Evolutionary conservation across 2,113 vertebrate genomes (phyloP).

Genomic region (Hystrix cristata): DNA sequence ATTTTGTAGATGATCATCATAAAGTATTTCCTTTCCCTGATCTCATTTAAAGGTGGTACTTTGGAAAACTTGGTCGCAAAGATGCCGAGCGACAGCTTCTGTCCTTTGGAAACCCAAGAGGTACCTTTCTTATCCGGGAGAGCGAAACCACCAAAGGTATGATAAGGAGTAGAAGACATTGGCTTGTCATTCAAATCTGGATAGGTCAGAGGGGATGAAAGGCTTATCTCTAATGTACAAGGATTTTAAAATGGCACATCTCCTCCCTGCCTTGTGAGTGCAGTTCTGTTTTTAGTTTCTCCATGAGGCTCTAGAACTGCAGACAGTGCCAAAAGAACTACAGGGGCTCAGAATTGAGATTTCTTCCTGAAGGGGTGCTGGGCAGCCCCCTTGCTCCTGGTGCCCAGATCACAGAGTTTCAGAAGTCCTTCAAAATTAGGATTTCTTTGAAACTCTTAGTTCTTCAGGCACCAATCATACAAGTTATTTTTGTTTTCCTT

Average conservation of each 20-base stretch:
- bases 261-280: not conserved
- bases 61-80: constrained; percentile 98
- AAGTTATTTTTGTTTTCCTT: constrained; percentile 36
- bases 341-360: not conserved
- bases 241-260: not conserved
- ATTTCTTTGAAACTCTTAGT: constrained; percentile 34
- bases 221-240: not conserved
- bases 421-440: constrained; percentile 4
- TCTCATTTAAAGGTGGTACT: constrained; percentile 94
- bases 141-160: constrained; percentile 99
- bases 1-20: not conserved
- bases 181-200: not conserved
- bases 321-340: not conserved
- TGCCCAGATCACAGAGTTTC: not conserved
- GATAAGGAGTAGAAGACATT: constrained; percentile 21
- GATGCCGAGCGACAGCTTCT: constrained; percentile 98
- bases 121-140: constrained; percentile 98
- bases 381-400: not conserved
- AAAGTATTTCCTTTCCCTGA: constrained; percentile 59
- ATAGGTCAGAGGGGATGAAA: constrained; percentile 11
- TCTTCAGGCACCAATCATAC: not conserved
- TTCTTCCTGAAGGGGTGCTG: not conserved
- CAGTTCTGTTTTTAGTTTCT: constrained; percentile 10
- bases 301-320: not conserved
- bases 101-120: constrained; percentile 95